phyloP scores from a whole-genome alignment of 1,140 invertebrate species.

The Dufourea novaeangliae region DNA sequence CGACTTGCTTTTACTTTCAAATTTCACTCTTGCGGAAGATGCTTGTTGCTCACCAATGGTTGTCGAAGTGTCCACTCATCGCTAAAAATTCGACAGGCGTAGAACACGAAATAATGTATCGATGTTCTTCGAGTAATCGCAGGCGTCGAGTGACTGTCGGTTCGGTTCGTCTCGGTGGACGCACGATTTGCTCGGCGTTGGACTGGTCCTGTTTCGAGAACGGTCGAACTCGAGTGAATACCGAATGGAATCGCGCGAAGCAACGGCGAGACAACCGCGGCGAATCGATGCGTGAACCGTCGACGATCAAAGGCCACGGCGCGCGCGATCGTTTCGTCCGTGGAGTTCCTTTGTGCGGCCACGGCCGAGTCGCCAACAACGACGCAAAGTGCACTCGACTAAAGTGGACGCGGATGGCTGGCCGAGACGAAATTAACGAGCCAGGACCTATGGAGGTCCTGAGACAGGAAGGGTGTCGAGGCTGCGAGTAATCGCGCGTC shows the following conservation, averaged over 20 bases:
- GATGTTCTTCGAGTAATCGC: too few species aligned
- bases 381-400: constrained; percentile 56
- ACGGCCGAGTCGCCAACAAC: constrained; percentile 24
- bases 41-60: too few species aligned
- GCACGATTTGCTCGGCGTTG: too few species aligned
- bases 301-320: constrained; percentile 56
- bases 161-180: neutral
- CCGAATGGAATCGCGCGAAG: neutral
- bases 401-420: constrained; percentile 63
- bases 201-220: neutral
- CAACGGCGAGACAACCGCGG: neutral
- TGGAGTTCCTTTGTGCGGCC: constrained; percentile 48
- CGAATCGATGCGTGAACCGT: constrained; percentile 50
- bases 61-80: too few species aligned
- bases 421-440: constrained; percentile 71
- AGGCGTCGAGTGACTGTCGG: too few species aligned
- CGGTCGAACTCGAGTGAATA: constrained; percentile 12
- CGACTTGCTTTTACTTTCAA: too few species aligned
- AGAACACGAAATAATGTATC: too few species aligned
- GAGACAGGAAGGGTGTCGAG: constrained; percentile 61
- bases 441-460: constrained; percentile 67
- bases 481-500: constrained; percentile 18
- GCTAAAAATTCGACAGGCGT: too few species aligned
- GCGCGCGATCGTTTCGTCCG: constrained; percentile 40
- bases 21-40: neutral